These are phyloP conservation scores for Synanthedon formicaeformis DNA, from an alignment of 2,888 invertebrate species.

Conservation along the genomic window DNA sequence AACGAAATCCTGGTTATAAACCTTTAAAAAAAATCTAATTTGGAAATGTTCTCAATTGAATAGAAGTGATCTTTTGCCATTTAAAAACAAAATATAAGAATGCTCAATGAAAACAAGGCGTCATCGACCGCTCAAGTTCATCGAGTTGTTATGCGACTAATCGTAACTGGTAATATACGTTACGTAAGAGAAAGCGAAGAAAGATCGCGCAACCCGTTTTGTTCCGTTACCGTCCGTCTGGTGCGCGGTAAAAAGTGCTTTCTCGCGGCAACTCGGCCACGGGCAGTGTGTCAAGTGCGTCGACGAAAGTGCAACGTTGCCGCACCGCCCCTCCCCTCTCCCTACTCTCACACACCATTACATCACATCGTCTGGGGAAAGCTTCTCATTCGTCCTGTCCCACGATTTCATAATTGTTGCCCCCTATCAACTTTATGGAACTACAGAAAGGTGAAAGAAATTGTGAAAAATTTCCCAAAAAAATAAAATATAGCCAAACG, in stretches of 20 bases:
- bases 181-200: conserved; percentile 67
- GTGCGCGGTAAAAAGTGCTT: conserved; percentile 62
- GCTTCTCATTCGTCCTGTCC: conserved; percentile 17
- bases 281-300: conserved; percentile 70
- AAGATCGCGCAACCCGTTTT: conserved; percentile 57
- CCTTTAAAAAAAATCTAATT: no score
- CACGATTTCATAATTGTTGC: background rate
- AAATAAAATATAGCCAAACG: background rate
- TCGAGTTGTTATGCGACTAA: conserved; percentile 51
- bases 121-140: conserved; percentile 52
- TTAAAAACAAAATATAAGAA: no score
- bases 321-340: conserved; percentile 31
- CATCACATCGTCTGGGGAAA: conserved; percentile 65
- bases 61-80: no score
- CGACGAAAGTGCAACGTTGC: conserved; percentile 65
- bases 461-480: background rate
- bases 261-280: conserved; percentile 67
- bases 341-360: conserved; percentile 27
- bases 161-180: conserved; percentile 47
- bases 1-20: no score
- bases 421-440: no score
- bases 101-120: conserved; percentile 7
- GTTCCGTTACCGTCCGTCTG: conserved; percentile 48
- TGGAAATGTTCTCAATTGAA: no score
- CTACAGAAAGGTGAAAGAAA: no score